Percentiles rank a stretch among this genome's conserved stretches.
Conservation (phyloP, 2,797 vertebrate species). For the Kryptopterus vitreolus region DNA sequence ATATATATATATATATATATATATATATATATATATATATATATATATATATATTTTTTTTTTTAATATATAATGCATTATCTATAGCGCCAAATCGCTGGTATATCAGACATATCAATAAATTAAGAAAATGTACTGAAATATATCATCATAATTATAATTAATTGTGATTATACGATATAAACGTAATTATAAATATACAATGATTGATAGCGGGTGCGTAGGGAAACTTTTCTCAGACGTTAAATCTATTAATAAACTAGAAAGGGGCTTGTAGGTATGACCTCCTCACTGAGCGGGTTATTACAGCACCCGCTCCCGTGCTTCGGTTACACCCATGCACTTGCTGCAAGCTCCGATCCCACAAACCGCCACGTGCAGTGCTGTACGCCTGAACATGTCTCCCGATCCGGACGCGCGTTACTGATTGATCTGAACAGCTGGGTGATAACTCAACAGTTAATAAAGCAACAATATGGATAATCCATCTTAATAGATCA, state of each 20-base stretch:
- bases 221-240: slow-evolving; percentile 36
- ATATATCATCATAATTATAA: too few relatives aligned
- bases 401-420: slow-evolving; percentile 74
- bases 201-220: too few relatives aligned
- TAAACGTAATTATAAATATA: too few relatives aligned
- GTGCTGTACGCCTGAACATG: slow-evolving; percentile 43
- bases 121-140: not conserved
- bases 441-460: slow-evolving; percentile 77
- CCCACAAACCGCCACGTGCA: slow-evolving; percentile 41
- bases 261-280: slow-evolving; percentile 38
- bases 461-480: slow-evolving; percentile 79
- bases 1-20: too few relatives aligned
- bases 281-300: slow-evolving; percentile 60
- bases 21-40: too few relatives aligned
- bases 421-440: slow-evolving; percentile 76
- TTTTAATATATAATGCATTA: not conserved
- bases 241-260: slow-evolving; percentile 45
- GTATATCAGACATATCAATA: not conserved
- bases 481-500: slow-evolving; percentile 78
- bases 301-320: slow-evolving; percentile 70
- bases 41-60: too few relatives aligned
- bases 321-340: slow-evolving; percentile 70
- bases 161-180: too few relatives aligned
- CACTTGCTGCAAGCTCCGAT: slow-evolving; percentile 1
- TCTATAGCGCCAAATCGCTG: not conserved